A percentile compares a stretch with the other conserved stretches of the same genome.
These are phyloP conservation scores for Sarcophaga rosellei DNA, from an alignment of 2,888 invertebrate genomes.

Conservation along the genomic window DNA sequence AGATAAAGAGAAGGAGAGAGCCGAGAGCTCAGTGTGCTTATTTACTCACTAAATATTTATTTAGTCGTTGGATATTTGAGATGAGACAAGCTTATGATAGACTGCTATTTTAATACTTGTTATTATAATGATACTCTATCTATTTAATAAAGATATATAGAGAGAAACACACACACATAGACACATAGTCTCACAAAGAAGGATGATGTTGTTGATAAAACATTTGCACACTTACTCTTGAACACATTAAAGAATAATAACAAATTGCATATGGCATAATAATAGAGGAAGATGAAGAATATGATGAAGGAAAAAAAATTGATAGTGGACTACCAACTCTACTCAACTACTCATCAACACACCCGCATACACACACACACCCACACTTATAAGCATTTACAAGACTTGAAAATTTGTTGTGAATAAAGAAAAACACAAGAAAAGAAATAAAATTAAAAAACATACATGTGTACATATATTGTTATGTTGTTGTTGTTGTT, in stretches of 20 bases:
- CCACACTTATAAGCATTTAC: neutral
- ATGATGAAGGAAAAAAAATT: constrained; percentile 44
- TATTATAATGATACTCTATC: constrained; percentile 41
- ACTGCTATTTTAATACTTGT: constrained; percentile 54
- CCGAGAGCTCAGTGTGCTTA: neutral
- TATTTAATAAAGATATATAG: constrained; percentile 14
- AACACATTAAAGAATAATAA: neutral
- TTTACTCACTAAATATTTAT: constrained; percentile 18
- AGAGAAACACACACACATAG: neutral
- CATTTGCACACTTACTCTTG: constrained; percentile 5
- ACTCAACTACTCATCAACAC: constrained; percentile 22
- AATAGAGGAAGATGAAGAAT: constrained; percentile 6
- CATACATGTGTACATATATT: too few relatives aligned
- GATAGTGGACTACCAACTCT: constrained; percentile 48
- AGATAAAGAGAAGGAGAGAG: constrained; percentile 8
- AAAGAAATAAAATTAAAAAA: too few relatives aligned
- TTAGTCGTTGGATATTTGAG: constrained; percentile 34
- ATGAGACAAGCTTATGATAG: constrained; percentile 57
- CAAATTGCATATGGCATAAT: constrained; percentile 37
- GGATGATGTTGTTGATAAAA: constrained; percentile 32
- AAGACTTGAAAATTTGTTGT: neutral
- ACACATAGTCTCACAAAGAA: neutral
- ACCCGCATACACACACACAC: neutral
- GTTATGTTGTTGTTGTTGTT: too few relatives aligned
- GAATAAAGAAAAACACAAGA: constrained; percentile 8